Conservation (phyloP, 2,888 invertebrate genomes). For the Nomada ruficornis region DNA sequence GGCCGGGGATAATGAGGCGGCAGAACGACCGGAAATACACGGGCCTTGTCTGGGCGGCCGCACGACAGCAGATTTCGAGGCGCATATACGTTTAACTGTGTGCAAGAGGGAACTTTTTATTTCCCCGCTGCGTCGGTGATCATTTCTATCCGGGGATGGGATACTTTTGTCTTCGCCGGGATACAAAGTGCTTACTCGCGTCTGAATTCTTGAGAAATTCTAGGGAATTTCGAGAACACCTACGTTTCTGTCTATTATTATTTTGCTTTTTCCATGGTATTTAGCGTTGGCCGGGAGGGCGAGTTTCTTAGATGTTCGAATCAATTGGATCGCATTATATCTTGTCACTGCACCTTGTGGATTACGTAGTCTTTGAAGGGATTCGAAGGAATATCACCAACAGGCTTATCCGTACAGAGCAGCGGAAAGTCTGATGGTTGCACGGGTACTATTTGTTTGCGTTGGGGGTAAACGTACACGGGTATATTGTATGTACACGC, state of each 20-base stretch:
- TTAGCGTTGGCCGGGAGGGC: too few species aligned
- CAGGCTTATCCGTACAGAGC: constrained; percentile 19
- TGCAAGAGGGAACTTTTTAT: constrained; percentile 29
- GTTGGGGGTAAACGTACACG: constrained; percentile 21
- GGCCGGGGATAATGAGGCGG: constrained; percentile 54
- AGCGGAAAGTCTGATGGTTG: constrained; percentile 16
- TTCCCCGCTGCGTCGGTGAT: constrained; percentile 26
- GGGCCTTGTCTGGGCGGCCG: constrained; percentile 1
- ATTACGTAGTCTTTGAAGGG: constrained; percentile 3
- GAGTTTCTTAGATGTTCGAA: neutral
- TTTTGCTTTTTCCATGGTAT: neutral
- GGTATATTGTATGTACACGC: neutral
- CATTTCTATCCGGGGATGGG: neutral
- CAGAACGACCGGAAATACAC: constrained; percentile 47
- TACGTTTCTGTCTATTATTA: neutral
- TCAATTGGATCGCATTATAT: too few species aligned
- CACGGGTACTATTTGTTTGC: constrained; percentile 24
- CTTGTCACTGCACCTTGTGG: too few species aligned
- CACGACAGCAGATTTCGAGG: constrained; percentile 39
- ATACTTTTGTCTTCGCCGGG: constrained; percentile 19
- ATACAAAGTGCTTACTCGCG: constrained; percentile 8
- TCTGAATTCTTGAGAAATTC: constrained; percentile 27
- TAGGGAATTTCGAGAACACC: neutral
- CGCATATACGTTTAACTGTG: constrained; percentile 16
- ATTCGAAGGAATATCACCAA: constrained; percentile 15